Evolutionary conservation across 2,888 invertebrate genomes (phyloP), one percentile per base, ranked within the genome.

Genomic region (Nebria salina): DNA sequence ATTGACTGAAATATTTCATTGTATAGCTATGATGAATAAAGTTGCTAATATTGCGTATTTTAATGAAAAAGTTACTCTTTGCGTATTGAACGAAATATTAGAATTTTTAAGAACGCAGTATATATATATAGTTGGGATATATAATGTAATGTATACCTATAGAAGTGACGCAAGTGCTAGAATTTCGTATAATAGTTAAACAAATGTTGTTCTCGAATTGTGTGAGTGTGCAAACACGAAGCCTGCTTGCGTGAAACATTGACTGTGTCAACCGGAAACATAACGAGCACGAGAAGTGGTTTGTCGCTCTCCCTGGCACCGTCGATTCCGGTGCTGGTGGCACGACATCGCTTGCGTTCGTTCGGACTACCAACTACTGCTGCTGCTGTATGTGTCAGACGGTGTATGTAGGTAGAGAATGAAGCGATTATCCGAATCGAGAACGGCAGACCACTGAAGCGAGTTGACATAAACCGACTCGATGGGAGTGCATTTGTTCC

Each of bases 381-480:
- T 70, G 7, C 26, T 26, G 70, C 70, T 15, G 70, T 7, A 70
- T 70, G 70, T 70, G 70, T 70, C 70, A 70, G 70, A 25, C 70
- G 70, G 70, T 70, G 54, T 54, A 13, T 7, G 54, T 43, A 43
- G 43, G 7, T 54, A 54, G 54, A 11, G 54, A 54, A 13, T 26
- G 70, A 70, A 20, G 11, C 70, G 70, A 70, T 70, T 70, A 70
- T 70, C 70, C 70, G 70, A 70, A 70, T 25, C 70, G 70, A 11
- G 70, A 20, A 25, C 26, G 70, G 70, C 70, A 26, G 64, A 8
- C 72, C 77, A 20, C 77, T 70, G 77, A 77, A 77, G 41, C 77
- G 54, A 72, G 66, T 75, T 79, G 79, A 79, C 79, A 79, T 79
- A 79, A 79, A 75, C 42, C 79, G 79, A 79, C 54, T 66, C 79